These are phyloP conservation scores for Oreochromis grahami DNA, from an alignment of 2,797 vertebrate species.

Conservation along the genomic window DNA sequence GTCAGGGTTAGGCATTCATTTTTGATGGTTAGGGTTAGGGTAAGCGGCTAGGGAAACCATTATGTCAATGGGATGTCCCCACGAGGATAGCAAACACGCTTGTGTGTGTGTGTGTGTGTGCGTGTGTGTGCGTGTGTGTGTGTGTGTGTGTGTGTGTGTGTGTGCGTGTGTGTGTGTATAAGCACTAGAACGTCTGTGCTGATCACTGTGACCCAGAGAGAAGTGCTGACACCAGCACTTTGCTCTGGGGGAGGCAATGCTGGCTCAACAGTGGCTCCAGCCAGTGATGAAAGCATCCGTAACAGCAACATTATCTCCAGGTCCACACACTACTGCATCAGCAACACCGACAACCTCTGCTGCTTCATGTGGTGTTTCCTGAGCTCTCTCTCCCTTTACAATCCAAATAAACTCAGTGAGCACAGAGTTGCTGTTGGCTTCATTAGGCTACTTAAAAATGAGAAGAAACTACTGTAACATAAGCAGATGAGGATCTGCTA, in stretches of 20 bases:
- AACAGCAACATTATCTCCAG: slow-evolving; percentile 43
- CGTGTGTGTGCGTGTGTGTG: not conserved
- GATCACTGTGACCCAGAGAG: slow-evolving; percentile 50
- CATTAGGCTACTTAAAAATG: not conserved
- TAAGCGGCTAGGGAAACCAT: too few species aligned
- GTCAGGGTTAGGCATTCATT: too few species aligned
- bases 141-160: not conserved
- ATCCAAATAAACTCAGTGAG: not conserved
- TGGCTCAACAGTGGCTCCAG: slow-evolving; percentile 26
- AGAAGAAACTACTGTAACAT: not conserved
- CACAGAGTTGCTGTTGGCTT: not conserved
- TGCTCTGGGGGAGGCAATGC: slow-evolving; percentile 30
- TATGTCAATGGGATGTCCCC: too few species aligned
- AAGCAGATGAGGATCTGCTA: not conserved
- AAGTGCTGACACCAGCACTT: slow-evolving; percentile 58
- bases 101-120: too few species aligned
- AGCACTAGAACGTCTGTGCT: slow-evolving; percentile 31
- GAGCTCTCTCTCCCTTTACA: not conserved
- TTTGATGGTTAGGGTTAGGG: too few species aligned
- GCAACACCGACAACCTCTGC: not conserved
- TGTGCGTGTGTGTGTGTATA: not conserved
- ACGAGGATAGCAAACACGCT: too few species aligned
- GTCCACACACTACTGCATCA: slow-evolving; percentile 9
- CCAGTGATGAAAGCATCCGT: slow-evolving; percentile 49
- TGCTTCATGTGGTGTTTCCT: slow-evolving; percentile 8